phyloP scores from a whole-genome alignment of 2,888 invertebrate species.

The Drosophila merina region DNA sequence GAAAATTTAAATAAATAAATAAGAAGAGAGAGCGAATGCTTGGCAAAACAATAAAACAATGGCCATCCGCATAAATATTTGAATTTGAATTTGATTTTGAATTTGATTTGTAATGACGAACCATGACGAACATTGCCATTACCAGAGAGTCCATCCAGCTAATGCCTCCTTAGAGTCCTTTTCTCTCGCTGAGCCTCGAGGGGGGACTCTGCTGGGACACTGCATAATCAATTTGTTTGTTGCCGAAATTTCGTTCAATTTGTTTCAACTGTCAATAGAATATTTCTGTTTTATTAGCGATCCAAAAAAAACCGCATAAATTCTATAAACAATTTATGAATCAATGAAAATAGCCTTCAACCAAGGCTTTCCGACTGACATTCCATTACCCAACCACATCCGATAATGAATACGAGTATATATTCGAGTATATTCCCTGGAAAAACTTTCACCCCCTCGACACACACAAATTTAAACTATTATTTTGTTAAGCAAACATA shows the following conservation, averaged over 20 bases:
- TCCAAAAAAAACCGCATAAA: not conserved
- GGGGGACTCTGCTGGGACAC: not conserved
- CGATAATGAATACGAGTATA: too few species aligned
- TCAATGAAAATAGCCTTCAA: too few species aligned
- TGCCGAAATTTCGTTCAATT: slow-evolving; percentile 16
- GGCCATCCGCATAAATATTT: slow-evolving; percentile 32
- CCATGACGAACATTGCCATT: too few species aligned
- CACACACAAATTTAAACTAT: not conserved
- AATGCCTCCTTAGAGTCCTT: too few species aligned
- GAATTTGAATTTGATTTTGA: slow-evolving; percentile 32
- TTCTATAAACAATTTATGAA: not conserved
- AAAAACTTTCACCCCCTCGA: not conserved
- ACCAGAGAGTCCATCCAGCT: too few species aligned
- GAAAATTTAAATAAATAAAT: slow-evolving; percentile 56
- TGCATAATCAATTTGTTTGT: slow-evolving; percentile 30
- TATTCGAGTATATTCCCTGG: too few species aligned
- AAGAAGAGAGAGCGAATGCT: slow-evolving; percentile 18
- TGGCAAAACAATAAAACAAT: slow-evolving; percentile 26
- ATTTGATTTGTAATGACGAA: slow-evolving; percentile 32
- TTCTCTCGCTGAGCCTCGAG: too few species aligned
- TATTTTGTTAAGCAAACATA: not conserved
- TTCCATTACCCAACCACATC: too few species aligned
- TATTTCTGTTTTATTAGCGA: not conserved
- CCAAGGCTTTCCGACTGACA: too few species aligned
- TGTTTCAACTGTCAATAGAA: slow-evolving; percentile 14